Conservation (phyloP, 2,113 vertebrate genomes). For the Prionailurus viverrinus region DNA sequence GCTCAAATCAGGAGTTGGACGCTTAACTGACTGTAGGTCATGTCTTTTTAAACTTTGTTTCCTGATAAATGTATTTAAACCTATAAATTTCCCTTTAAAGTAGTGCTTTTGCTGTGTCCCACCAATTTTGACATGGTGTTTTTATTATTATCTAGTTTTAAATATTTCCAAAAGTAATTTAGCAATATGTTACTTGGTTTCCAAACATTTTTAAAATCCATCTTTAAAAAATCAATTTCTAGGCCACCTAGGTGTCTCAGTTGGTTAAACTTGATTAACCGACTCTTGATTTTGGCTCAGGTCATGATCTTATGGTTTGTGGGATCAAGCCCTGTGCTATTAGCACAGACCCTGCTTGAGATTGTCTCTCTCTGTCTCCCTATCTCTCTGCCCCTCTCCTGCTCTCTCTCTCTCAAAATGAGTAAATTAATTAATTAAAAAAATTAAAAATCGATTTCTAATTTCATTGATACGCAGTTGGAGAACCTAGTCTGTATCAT, state of each 20-base stretch:
- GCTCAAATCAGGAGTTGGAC: no score
- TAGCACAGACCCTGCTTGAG: no score
- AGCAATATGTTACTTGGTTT: background rate
- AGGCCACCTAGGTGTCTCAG: no score
- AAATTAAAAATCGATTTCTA: background rate
- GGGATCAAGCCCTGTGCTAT: no score
- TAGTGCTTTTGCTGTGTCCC: background rate
- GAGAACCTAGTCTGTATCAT: background rate
- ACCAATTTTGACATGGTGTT: background rate
- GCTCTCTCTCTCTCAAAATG: no score
- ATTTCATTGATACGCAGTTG: background rate
- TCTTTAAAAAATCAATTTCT: background rate
- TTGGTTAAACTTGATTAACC: no score
- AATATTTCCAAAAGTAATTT: background rate
- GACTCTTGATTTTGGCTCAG: no score
- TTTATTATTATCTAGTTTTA: background rate
- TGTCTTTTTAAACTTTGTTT: background rate
- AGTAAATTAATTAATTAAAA: no score
- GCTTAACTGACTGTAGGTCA: background rate
- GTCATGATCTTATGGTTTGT: no score
- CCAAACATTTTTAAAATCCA: background rate
- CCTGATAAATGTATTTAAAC: background rate
- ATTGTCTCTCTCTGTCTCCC: no score
- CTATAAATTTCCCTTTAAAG: background rate
- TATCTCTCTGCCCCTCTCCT: no score